Conservation (phyloP, 2,113 vertebrate species). For the Nothoprocta pentlandii region DNA sequence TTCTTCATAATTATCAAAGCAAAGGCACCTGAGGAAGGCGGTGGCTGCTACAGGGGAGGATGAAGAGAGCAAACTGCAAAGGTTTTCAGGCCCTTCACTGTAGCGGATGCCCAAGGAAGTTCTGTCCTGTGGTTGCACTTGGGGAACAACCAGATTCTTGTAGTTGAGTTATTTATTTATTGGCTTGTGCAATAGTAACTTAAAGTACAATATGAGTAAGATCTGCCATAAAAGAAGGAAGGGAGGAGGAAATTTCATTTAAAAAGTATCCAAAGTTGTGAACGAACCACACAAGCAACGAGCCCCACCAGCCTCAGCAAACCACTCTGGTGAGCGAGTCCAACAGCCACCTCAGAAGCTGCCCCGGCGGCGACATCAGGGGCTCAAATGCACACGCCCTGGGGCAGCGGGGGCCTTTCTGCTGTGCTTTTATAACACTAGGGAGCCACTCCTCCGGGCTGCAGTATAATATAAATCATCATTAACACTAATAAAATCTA, state of each 20-base stretch:
- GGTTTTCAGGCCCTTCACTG: background rate
- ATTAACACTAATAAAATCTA: slow-evolving; percentile 39
- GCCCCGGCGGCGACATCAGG: background rate
- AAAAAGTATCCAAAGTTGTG: background rate
- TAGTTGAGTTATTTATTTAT: background rate
- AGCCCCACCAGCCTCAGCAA: background rate
- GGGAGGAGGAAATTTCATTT: background rate
- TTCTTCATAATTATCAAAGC: slow-evolving; percentile 75
- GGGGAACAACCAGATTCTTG: background rate
- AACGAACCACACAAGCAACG: background rate
- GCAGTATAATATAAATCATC: slow-evolving; percentile 6
- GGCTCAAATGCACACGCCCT: background rate
- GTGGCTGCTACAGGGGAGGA: slow-evolving; percentile 1
- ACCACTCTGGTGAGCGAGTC: background rate
- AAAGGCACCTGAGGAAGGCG: slow-evolving; percentile 52
- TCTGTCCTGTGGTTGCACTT: background rate
- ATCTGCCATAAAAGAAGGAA: background rate
- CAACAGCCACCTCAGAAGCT: background rate
- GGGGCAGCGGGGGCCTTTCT: background rate
- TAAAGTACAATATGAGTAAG: background rate
- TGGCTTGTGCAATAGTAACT: background rate
- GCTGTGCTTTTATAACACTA: background rate
- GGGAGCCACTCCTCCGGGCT: background rate
- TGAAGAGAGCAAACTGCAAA: background rate
- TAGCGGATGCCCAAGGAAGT: background rate